Base-by-base conservation (phyloP, 2,113 vertebrate genomes). In the Myotis brandtii region DNA sequence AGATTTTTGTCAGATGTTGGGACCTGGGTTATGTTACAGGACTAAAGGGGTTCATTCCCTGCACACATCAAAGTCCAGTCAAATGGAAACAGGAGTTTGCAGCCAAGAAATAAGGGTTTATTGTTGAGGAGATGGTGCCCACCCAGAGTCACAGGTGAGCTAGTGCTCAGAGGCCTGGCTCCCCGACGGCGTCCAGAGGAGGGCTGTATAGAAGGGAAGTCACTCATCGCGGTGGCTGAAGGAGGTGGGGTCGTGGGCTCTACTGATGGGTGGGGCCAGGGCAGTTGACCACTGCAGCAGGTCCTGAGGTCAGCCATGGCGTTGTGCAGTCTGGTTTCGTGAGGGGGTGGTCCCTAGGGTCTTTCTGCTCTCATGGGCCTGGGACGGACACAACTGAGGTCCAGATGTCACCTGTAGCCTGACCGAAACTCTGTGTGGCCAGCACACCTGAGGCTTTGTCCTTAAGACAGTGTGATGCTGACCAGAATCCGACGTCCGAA, bases 221-320 rank as follows among this genome's bases (percentile, higher is more conserved):
- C 32, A 34, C 1, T 17, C n/a, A 2, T 18, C 66, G 0, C 3
- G 32, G 66, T 18, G 6, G 6, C 66, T 17, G 7, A n/a, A 9
- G 66, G 66, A 67, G 32, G 18, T 13, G 32, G 32, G 66, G 66
- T n/a, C 16, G 14, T 67, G 64, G 12, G 30, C 64, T n/a, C 30
- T 67, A 0, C 6, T n/a, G 62, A n/a, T 7, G 2, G 64, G 64
- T 16, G 32, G 32, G 64, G 32, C 64, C 64, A 7, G 64, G 64
- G 64, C 14, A n/a, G 66, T 9, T 32, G 32, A 9, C 0, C 16
- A 3, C 25, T 20, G 66, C 1, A 1, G n/a, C 66, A 66, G 66
- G 66, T n/a, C 32, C 66, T 9, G 32, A 18, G 1, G 32, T 67
- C 64, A n/a, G 14, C 59, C 64, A n/a, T 2, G 64, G 64, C 30